Evolutionary conservation across 2,113 vertebrate genomes (phyloP).

Genomic region (Caranx ignobilis): DNA sequence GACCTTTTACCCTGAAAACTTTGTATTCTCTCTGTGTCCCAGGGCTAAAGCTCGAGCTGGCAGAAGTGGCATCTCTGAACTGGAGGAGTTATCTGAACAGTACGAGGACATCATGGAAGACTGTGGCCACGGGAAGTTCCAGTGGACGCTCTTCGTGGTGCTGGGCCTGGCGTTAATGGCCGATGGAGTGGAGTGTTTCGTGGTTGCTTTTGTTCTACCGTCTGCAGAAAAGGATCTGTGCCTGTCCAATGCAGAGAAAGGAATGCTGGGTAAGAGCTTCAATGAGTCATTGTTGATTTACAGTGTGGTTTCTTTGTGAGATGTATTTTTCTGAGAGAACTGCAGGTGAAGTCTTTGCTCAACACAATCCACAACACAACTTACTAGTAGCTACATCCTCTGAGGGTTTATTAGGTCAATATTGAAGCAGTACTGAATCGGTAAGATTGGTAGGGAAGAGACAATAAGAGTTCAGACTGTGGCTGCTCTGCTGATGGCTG

Average conservation of each 20-base stretch:
- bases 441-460: no score
- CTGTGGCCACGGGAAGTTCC: conserved; percentile 96
- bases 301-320: no score
- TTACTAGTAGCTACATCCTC: no score
- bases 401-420: no score
- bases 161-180: conserved; percentile 96
- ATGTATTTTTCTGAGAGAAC: no score
- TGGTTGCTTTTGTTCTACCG: conserved; percentile 94
- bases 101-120: conserved; percentile 97
- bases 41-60: conserved; percentile 86
- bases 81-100: conserved; percentile 93
- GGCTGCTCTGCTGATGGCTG: no score
- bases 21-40: not conserved
- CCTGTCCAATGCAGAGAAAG: conserved; percentile 94
- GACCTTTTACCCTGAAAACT: not conserved
- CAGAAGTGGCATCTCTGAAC: conserved; percentile 84
- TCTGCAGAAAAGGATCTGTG: conserved; percentile 98
- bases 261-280: conserved; percentile 93
- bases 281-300: conserved; percentile 12
- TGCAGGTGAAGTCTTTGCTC: no score
- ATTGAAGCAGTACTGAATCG: no score
- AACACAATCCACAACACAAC: no score
- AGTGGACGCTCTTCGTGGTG: conserved; percentile 95
- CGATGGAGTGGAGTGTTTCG: conserved; percentile 96
- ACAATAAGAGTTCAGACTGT: no score